Evolutionary conservation across 2,888 invertebrate genomes (phyloP).

Genomic region (Patella ulyssiponensis): DNA sequence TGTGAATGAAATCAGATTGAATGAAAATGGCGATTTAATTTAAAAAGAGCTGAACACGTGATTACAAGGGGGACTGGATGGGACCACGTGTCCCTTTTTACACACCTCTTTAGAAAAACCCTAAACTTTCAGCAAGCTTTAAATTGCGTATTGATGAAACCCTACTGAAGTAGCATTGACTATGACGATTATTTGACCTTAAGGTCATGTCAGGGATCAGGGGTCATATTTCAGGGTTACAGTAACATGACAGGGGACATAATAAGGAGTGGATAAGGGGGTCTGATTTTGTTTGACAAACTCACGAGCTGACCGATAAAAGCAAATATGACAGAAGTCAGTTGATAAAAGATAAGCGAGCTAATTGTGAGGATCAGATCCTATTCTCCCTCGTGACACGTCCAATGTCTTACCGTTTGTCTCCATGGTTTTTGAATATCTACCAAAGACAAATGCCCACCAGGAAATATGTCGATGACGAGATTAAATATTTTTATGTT

Average conservation of each 20-base stretch:
- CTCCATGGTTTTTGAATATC: not conserved
- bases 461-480: no score
- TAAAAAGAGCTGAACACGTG: not conserved
- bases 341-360: not conserved
- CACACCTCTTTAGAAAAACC: constrained; percentile 6
- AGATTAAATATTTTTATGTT: no score
- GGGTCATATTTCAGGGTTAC: constrained; percentile 4
- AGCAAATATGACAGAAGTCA: constrained; percentile 1
- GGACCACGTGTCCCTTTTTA: not conserved
- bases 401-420: not conserved
- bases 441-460: no score
- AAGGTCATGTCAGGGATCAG: constrained; percentile 2
- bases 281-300: not conserved
- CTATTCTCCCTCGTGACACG: not conserved
- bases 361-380: not conserved
- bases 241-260: not conserved
- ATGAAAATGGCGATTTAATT: not conserved
- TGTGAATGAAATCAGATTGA: not conserved
- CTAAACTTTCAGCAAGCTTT: not conserved
- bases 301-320: not conserved
- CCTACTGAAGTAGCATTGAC: not conserved
- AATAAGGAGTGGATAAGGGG: not conserved
- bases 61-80: not conserved
- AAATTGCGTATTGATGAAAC: not conserved
- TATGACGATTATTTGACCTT: constrained; percentile 9